Percentiles rank a stretch among this genome's conserved stretches.
phyloP scores from a whole-genome alignment of 2,113 vertebrate genomes.

The Lutjanus erythropterus region DNA sequence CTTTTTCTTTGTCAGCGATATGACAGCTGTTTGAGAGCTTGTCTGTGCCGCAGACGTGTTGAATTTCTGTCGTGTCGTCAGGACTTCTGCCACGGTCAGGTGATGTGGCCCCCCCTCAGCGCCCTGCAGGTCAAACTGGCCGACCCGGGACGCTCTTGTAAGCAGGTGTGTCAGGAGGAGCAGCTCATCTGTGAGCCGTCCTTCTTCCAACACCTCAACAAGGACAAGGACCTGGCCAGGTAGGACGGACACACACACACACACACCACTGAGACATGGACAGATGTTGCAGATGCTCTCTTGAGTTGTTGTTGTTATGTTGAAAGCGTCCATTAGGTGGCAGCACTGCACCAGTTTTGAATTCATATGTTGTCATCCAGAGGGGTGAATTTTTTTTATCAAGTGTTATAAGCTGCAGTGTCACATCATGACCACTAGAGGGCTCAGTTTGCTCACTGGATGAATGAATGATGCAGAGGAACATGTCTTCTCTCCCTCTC shows the following conservation, averaged over 20 bases:
- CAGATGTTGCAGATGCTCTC: neutral
- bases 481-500: neutral
- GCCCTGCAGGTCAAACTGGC: constrained; percentile 94
- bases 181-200: constrained; percentile 98
- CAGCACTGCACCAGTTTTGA: constrained; percentile 10
- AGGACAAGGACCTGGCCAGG: constrained; percentile 92
- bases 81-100: constrained; percentile 99
- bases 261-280: neutral
- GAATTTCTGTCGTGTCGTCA: constrained; percentile 61
- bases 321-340: constrained; percentile 43
- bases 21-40: neutral
- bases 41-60: neutral
- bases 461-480: neutral
- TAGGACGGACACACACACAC: neutral
- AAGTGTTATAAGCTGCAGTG: neutral
- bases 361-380: neutral
- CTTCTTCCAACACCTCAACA: constrained; percentile 99
- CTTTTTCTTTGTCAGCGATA: neutral
- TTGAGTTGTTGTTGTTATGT: neutral
- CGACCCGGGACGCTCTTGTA: constrained; percentile 92
- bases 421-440: constrained; percentile 19
- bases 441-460: neutral
- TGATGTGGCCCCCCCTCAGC: constrained; percentile 98
- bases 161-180: constrained; percentile 97
- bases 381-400: neutral